These are phyloP conservation scores for Carcharodon carcharias DNA, from an alignment of 2,797 vertebrate genomes.

Conservation along the genomic window DNA sequence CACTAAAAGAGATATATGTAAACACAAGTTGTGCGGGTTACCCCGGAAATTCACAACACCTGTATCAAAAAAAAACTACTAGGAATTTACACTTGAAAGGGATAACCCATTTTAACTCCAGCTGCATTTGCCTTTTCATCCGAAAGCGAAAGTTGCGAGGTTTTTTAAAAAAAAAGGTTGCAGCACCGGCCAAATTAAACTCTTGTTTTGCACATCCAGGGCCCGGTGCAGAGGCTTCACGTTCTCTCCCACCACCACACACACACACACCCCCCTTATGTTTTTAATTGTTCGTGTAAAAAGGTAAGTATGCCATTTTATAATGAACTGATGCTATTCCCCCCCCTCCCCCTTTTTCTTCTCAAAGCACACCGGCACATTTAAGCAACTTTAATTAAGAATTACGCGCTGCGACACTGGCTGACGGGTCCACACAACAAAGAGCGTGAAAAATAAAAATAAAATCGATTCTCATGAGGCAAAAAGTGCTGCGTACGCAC, in stretches of 20 bases:
- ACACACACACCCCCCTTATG: no score
- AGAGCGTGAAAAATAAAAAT: neutral
- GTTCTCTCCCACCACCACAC: no score
- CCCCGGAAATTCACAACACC: neutral
- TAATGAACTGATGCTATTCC: neutral
- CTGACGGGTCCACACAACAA: neutral
- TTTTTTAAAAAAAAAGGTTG: neutral
- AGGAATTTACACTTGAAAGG: neutral
- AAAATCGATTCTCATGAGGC: neutral
- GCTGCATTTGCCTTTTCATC: neutral
- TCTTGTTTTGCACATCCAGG: neutral
- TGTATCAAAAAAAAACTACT: neutral
- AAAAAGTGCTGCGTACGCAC: neutral
- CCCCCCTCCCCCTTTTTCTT: neutral
- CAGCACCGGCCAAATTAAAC: neutral
- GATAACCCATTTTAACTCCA: neutral
- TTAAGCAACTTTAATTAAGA: neutral
- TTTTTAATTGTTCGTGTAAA: no score
- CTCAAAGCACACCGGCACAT: neutral
- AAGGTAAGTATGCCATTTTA: neutral
- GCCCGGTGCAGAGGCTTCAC: neutral
- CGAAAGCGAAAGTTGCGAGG: neutral
- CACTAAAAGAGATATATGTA: no score
- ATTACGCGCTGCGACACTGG: neutral
- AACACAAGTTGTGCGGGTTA: no score